Evolutionary conservation across 2,888 invertebrate genomes (phyloP), one percentile per base, ranked within the genome.

Genomic region (Cremastinae sp.): DNA sequence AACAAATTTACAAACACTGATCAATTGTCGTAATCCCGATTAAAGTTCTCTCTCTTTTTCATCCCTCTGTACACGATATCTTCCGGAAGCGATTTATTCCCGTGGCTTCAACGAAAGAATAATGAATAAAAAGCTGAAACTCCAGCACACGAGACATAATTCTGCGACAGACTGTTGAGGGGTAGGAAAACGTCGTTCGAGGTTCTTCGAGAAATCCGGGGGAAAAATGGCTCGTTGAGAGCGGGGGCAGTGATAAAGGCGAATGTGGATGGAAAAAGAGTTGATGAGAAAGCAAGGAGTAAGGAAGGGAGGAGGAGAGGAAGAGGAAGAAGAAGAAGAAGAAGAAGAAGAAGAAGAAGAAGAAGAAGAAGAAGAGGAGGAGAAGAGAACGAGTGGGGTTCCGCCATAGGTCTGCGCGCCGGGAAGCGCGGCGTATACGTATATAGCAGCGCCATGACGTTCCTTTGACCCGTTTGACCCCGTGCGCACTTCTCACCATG

Each of bases 391-490:
- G 58, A 64, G 56, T 47, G 54, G 56, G 68, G 68, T 14, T 82
- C 84, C 84, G 85, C 85, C 86, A 86, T 86, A 82, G 85, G 79
- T 72, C 68, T 72, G 49, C 49, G 53, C 47, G 59, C 12, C 59
- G 76, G 28, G 28, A 28, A 28, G 28, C 28, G 5, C 28, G 5
- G 28, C 28, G 2, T 28, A 28, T 28, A 28, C n/a, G n/a, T 28
- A 78, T 81, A 80, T 82, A 82, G 83, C 80, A 84, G 80, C 86
- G 86, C 87, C 88, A 87, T 87, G 86, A 87, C 85, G 88, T 86
- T 87, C 83, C 82, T 87, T 87, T 87, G 88, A 89, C 88, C 87
- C 85, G 85, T 82, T 87, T 88, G 88, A 89, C 88, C 88, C 85
- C 84, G 84, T 84, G 87, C 85, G 85, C 86, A 86, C 87, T 87